Conservation (phyloP, 2,113 vertebrate species). For the Mormyrus lacerda region DNA sequence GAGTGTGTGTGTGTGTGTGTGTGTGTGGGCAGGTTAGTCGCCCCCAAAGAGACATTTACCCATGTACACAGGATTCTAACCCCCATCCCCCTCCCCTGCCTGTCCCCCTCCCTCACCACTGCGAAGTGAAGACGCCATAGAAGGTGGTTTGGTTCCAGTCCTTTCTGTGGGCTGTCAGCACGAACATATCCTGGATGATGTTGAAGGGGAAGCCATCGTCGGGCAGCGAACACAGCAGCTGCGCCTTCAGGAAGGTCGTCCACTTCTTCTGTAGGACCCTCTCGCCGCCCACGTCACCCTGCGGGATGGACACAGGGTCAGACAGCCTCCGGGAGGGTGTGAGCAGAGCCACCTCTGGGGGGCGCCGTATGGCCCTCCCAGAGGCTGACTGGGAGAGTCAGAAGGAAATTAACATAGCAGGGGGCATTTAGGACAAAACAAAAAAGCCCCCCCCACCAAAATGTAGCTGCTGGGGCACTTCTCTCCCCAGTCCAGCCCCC, state of each 20-base stretch:
- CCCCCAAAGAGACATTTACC: background rate
- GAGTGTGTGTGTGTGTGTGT: background rate
- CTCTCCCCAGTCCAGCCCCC: background rate
- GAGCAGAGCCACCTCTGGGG: background rate
- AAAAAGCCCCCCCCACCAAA: background rate
- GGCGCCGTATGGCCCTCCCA: background rate
- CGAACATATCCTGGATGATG: slow-evolving; percentile 88
- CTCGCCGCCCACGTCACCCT: slow-evolving; percentile 88
- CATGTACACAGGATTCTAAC: background rate
- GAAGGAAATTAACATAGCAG: background rate
- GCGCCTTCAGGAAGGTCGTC: slow-evolving; percentile 92
- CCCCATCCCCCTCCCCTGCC: too few species aligned
- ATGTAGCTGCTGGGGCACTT: background rate
- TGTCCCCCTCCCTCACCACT: slow-evolving; percentile 66
- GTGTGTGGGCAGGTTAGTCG: background rate
- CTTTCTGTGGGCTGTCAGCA: slow-evolving; percentile 68
- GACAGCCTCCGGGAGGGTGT: slow-evolving; percentile 68
- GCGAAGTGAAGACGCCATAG: slow-evolving; percentile 90
- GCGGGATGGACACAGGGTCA: background rate
- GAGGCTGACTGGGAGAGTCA: background rate
- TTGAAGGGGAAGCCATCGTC: slow-evolving; percentile 93
- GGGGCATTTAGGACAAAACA: background rate
- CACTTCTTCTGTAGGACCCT: slow-evolving; percentile 91
- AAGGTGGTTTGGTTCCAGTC: slow-evolving; percentile 74
- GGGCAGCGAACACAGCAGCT: slow-evolving; percentile 79